A percentile compares a stretch with the other conserved stretches of the same genome.
Conservation (phyloP, 1,140 invertebrate species). For the Brachionus paranguensis region DNA sequence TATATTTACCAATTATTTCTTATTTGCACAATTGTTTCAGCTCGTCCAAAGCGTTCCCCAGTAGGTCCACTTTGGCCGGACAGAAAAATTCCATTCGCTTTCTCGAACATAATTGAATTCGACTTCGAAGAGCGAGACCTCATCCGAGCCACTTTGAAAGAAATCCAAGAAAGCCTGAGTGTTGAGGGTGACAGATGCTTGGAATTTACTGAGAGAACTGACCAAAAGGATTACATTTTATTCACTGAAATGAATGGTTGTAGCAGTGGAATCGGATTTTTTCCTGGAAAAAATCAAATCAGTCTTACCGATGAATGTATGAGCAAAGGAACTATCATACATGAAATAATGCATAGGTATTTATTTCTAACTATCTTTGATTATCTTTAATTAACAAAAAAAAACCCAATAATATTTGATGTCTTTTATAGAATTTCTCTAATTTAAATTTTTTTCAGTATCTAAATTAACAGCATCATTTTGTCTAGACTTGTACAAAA, state of each 20-base stretch:
- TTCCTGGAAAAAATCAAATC: constrained; percentile 12
- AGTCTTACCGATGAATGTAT: background rate
- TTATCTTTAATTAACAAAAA: no score
- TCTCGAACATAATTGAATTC: constrained; percentile 30
- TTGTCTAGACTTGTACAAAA: no score
- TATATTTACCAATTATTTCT: background rate
- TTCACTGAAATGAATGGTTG: constrained; percentile 6
- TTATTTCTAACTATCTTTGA: background rate
- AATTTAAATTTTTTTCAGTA: no score
- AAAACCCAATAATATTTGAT: no score
- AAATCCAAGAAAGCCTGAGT: background rate
- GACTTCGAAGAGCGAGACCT: background rate
- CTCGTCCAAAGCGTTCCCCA: background rate
- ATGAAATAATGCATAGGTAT: constrained; percentile 26
- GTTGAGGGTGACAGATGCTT: background rate
- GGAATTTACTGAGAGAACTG: background rate
- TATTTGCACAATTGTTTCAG: background rate
- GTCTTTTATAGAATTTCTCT: background rate
- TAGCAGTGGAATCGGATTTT: constrained; percentile 34
- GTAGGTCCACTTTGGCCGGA: constrained; percentile 21
- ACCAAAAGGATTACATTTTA: constrained; percentile 2
- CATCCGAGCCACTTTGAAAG: background rate
- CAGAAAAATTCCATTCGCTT: constrained; percentile 14
- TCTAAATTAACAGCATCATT: no score
- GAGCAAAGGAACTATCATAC: background rate